These are phyloP conservation scores for Melanerpes aurifrons DNA, from an alignment of 2,113 vertebrate genomes.

Conservation along the genomic window DNA sequence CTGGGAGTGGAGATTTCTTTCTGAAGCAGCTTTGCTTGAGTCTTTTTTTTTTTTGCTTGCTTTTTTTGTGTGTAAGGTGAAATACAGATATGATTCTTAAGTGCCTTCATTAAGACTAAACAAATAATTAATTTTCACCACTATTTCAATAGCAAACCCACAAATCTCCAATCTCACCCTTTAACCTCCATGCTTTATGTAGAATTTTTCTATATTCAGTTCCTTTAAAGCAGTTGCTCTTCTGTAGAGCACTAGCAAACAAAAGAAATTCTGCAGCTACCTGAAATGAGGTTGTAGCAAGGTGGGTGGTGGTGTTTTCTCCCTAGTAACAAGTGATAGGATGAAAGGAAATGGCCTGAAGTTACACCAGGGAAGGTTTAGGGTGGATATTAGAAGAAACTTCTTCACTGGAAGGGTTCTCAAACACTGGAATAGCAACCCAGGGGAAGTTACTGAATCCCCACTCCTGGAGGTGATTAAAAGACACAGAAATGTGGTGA, in stretches of 20 bases:
- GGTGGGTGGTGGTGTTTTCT: too few species aligned
- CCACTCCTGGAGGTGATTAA: too few species aligned
- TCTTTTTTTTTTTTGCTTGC: background rate
- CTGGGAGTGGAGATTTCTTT: background rate
- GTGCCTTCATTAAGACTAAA: background rate
- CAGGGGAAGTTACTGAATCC: too few species aligned
- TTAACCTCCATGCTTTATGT: background rate
- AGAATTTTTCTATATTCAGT: fast-evolving
- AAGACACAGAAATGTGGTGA: too few species aligned
- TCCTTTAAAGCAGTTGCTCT: background rate
- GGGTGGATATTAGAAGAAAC: too few species aligned
- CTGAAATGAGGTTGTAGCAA: too few species aligned
- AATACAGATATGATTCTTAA: background rate
- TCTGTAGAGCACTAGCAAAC: background rate
- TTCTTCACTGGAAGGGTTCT: too few species aligned
- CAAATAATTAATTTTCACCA: background rate
- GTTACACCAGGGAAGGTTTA: too few species aligned
- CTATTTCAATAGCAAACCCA: background rate
- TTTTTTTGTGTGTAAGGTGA: background rate
- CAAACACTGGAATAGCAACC: too few species aligned
- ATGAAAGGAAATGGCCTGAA: too few species aligned
- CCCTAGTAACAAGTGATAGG: too few species aligned
- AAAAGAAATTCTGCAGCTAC: background rate
- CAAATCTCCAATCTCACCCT: background rate
- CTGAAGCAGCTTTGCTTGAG: background rate